phyloP scores from a whole-genome alignment of 2,797 vertebrate species.

The Lycodopsis pacificus region DNA sequence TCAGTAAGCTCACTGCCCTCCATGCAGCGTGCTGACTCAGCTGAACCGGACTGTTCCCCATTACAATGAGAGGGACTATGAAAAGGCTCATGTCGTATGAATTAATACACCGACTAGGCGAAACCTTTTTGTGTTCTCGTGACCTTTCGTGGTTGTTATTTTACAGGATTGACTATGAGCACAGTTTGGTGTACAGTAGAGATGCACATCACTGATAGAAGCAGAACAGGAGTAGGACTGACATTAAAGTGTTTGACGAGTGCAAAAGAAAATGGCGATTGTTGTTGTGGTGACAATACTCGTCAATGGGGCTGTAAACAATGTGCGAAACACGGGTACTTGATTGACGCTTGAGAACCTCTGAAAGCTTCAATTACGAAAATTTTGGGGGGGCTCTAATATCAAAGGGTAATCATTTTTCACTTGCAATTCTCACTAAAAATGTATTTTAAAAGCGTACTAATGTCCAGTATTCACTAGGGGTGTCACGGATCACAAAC shows the following conservation, averaged over 20 bases:
- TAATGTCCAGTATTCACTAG: too few relatives aligned
- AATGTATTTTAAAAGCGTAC: too few relatives aligned
- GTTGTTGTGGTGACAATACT: neutral
- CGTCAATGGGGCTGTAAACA: neutral
- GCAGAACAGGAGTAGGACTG: neutral
- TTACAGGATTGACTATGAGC: neutral
- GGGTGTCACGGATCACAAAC: too few relatives aligned
- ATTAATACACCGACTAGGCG: constrained; percentile 17
- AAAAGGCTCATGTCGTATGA: constrained; percentile 30
- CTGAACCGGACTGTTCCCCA: constrained; percentile 36
- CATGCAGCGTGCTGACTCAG: constrained; percentile 61
- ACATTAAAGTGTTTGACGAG: neutral
- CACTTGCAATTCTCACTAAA: too few relatives aligned
- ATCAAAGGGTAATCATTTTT: too few relatives aligned
- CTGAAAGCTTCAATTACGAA: neutral
- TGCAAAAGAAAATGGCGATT: neutral
- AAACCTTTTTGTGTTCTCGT: constrained; percentile 1
- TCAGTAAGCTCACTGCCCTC: constrained; percentile 27
- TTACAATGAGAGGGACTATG: constrained; percentile 17
- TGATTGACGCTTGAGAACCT: neutral
- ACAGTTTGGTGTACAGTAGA: neutral
- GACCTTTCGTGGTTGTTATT: neutral
- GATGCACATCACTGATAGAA: neutral
- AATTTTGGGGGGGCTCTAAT: neutral
- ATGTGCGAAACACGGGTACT: neutral